These are phyloP conservation scores for Ictalurus punctatus DNA, from an alignment of 2,113 vertebrate genomes.

Conservation along the genomic window DNA sequence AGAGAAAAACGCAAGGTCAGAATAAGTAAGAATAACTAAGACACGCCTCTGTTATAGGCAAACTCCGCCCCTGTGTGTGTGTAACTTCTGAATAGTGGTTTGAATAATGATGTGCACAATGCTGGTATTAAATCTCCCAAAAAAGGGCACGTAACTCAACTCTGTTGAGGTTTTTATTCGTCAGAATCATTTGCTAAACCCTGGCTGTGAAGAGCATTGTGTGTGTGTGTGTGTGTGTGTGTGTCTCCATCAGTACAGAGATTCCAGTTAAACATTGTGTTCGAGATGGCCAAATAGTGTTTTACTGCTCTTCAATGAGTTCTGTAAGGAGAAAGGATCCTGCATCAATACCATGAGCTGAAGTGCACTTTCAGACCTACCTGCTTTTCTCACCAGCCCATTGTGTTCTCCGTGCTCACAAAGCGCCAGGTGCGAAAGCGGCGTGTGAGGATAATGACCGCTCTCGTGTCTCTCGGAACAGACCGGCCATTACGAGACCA, in stretches of 20 bases:
- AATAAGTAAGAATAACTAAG: no score
- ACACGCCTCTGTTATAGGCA: no score
- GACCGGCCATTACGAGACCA: conserved; percentile 19
- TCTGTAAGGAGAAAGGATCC: neutral
- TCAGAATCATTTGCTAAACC: no score
- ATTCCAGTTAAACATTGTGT: neutral
- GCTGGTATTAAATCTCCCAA: neutral
- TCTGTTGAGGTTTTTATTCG: neutral
- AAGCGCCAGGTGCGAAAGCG: neutral
- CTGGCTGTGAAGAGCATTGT: neutral
- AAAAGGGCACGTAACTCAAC: neutral
- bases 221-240: neutral
- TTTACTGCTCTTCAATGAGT: neutral
- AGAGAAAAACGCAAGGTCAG: no score
- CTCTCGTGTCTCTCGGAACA: neutral
- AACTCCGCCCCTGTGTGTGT: no score
- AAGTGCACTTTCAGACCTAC: neutral
- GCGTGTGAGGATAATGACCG: conserved; percentile 11
- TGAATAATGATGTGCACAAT: neutral
- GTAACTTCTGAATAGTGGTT: neutral
- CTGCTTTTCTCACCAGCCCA: conserved; percentile 18
- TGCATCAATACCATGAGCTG: neutral
- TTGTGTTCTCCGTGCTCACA: neutral
- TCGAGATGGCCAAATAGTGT: neutral
- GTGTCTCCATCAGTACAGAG: neutral